phyloP scores from a whole-genome alignment of 1,140 invertebrate species.

The Macrotrachela quadricornifera region DNA sequence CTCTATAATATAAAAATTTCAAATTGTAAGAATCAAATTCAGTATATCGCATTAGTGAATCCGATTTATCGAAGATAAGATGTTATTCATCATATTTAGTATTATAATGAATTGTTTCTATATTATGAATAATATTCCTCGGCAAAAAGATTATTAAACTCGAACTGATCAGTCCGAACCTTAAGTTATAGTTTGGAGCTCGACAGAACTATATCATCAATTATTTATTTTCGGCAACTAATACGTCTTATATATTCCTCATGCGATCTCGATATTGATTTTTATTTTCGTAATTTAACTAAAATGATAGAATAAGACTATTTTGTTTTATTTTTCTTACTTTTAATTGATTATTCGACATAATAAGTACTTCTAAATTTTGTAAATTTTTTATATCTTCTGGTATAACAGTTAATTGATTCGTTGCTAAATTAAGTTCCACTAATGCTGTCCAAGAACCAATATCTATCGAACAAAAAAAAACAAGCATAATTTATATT shows the following conservation, averaged over 20 bases:
- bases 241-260: too few species aligned
- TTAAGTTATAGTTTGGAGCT: too few species aligned
- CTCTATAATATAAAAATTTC: slow-evolving; percentile 15
- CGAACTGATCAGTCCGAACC: too few species aligned
- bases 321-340: slow-evolving; percentile 16
- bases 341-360: slow-evolving; percentile 83
- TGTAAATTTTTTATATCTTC: slow-evolving; percentile 88
- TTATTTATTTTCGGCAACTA: too few species aligned
- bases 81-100: too few species aligned
- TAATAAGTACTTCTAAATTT: slow-evolving; percentile 78
- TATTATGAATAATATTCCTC: neutral
- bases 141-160: slow-evolving; percentile 7
- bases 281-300: too few species aligned
- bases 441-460: slow-evolving; percentile 36
- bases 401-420: slow-evolving; percentile 51
- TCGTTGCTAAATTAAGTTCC: slow-evolving; percentile 30
- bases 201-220: too few species aligned
- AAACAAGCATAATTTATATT: neutral
- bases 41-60: too few species aligned
- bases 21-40: too few species aligned
- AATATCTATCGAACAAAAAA: slow-evolving; percentile 17
- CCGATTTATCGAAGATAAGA: too few species aligned
- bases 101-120: too few species aligned
- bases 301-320: neutral
- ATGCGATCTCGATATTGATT: too few species aligned